These are phyloP conservation scores for Grammomys surdaster DNA, from an alignment of 2,113 vertebrate species.

Conservation along the genomic window DNA sequence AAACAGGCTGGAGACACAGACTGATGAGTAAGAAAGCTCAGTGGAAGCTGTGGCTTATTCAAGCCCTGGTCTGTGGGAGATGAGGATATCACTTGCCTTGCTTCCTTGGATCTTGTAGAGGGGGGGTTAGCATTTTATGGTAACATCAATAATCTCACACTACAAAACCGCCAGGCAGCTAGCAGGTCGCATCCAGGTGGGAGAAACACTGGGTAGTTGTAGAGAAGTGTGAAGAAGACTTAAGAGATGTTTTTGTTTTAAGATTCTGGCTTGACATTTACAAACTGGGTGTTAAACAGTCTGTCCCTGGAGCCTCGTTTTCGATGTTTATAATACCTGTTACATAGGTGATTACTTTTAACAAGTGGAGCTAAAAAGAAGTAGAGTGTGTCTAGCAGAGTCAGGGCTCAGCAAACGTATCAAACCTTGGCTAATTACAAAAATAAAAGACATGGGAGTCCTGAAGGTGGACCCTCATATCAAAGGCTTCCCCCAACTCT, in stretches of 20 bases:
- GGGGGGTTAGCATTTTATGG: background rate
- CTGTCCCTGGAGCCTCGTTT: conserved; percentile 46
- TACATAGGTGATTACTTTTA: background rate
- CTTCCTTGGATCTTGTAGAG: conserved; percentile 15
- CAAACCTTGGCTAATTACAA: background rate
- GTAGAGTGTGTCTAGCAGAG: background rate
- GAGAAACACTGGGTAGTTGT: background rate
- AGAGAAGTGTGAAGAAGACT: background rate
- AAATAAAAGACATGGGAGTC: background rate
- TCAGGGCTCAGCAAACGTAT: background rate
- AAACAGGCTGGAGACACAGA: background rate
- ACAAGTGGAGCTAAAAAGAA: conserved; percentile 6
- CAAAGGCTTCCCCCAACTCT: background rate
- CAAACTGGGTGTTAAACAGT: conserved; percentile 20
- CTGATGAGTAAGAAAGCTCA: background rate
- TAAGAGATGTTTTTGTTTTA: conserved; percentile 25
- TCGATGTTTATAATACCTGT: background rate
- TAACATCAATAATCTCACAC: background rate
- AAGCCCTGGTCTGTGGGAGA: background rate
- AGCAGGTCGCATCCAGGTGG: background rate
- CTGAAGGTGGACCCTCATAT: background rate
- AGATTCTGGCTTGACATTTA: conserved; percentile 46
- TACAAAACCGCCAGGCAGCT: background rate
- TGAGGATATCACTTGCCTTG: background rate
- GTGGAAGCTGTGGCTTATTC: background rate